phyloP scores from a whole-genome alignment of 2,888 invertebrate genomes.

The Drosophila multiciliata region DNA sequence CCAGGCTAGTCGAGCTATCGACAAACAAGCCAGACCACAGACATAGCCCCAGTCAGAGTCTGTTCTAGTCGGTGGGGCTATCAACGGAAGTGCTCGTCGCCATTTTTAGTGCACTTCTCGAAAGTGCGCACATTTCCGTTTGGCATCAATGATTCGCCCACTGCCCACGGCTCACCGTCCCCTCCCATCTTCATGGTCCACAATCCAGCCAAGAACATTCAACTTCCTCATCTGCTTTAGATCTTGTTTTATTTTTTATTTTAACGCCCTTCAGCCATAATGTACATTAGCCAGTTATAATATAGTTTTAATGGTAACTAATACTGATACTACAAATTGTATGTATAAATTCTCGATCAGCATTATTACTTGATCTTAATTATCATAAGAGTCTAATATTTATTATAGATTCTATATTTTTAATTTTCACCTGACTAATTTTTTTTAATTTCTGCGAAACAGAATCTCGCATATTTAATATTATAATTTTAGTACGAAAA shows the following conservation, averaged over 20 bases:
- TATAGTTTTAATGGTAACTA: background rate
- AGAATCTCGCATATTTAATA: background rate
- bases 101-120: slow-evolving; percentile 80
- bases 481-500: background rate
- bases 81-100: slow-evolving; percentile 80
- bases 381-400: background rate
- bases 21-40: slow-evolving; percentile 45
- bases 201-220: slow-evolving; percentile 15
- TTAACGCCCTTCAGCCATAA: background rate
- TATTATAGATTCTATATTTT: background rate
- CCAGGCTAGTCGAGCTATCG: slow-evolving; percentile 22
- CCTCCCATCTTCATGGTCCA: background rate
- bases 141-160: slow-evolving; percentile 79
- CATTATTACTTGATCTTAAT: background rate
- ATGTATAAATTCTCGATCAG: background rate
- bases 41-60: slow-evolving; percentile 29
- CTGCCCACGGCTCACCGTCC: slow-evolving; percentile 30
- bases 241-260: background rate
- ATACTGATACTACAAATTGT: background rate
- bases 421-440: background rate
- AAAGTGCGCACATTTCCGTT: slow-evolving; percentile 82
- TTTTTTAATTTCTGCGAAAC: background rate
- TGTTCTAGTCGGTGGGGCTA: slow-evolving; percentile 46
- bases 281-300: background rate
- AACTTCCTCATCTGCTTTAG: slow-evolving; percentile 7